Percentiles rank a stretch among this genome's conserved stretches.
Evolutionary conservation across 2,113 vertebrate species (phyloP).

Genomic region (Chloropsis cyanopogon): DNA sequence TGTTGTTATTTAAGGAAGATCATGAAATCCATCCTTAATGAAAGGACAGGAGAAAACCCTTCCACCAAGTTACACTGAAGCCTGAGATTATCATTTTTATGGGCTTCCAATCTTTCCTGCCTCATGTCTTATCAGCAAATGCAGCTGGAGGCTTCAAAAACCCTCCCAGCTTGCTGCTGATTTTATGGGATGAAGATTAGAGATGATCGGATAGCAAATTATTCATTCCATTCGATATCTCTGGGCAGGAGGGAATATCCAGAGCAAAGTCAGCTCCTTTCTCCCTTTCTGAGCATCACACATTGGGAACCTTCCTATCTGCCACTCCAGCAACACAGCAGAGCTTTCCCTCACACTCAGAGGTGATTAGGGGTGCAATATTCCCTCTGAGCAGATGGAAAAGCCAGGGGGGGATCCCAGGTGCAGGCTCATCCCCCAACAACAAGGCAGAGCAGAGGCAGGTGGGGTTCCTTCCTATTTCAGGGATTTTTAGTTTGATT

Average conservation of each 20-base stretch:
- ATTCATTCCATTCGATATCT: constrained; percentile 29
- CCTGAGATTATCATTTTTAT: constrained; percentile 64
- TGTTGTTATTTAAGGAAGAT: constrained; percentile 46
- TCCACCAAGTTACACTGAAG: constrained; percentile 45
- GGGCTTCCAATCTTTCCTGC: constrained; percentile 59
- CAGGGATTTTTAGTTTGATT: background rate
- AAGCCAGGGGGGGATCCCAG: background rate
- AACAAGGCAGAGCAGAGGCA: background rate
- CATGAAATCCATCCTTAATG: constrained; percentile 46
- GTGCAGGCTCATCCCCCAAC: background rate
- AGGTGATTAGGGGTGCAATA: background rate
- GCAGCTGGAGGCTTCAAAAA: constrained; percentile 69
- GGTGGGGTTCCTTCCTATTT: background rate
- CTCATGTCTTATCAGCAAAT: constrained; percentile 56
- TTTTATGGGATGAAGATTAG: constrained; percentile 64
- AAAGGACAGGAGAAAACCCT: constrained; percentile 52
- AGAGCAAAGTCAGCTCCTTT: background rate
- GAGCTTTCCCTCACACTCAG: background rate
- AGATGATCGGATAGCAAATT: constrained; percentile 67
- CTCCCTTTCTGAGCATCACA: background rate
- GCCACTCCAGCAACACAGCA: background rate
- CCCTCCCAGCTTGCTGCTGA: constrained; percentile 58
- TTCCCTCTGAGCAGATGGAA: background rate
- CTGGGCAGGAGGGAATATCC: constrained; percentile 44
- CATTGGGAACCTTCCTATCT: background rate